phyloP scores from a whole-genome alignment of 2,888 invertebrate species.

The Tricholauxania praeusta region DNA sequence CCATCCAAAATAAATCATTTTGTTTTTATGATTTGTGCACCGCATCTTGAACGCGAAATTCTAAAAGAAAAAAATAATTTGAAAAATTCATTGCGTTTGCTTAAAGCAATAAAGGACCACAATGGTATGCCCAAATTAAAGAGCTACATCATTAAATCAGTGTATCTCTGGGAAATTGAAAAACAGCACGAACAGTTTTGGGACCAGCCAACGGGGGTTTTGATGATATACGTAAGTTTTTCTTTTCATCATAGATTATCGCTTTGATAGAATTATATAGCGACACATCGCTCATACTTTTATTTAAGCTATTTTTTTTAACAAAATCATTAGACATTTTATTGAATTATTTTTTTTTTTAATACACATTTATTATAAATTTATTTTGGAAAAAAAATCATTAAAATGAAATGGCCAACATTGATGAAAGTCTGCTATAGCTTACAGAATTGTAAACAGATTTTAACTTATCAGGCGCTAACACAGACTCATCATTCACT shows the following conservation, averaged over 20 bases:
- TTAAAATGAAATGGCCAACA: too few relatives aligned
- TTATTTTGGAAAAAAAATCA: neutral
- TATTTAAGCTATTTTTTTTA: too few relatives aligned
- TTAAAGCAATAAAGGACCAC: conserved; percentile 52
- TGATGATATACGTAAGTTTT: conserved; percentile 47
- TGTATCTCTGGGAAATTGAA: conserved; percentile 49
- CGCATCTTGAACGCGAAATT: conserved; percentile 48
- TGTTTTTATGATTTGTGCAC: conserved; percentile 53
- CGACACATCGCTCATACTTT: too few relatives aligned
- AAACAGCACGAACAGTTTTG: conserved; percentile 37
- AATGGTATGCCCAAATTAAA: conserved; percentile 46
- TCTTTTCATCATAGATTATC: too few relatives aligned
- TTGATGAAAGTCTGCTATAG: too few relatives aligned
- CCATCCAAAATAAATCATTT: conserved; percentile 36
- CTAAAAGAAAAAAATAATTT: conserved; percentile 49
- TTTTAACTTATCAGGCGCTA: too few relatives aligned
- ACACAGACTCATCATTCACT: too few relatives aligned
- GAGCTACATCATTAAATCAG: conserved; percentile 54
- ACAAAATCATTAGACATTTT: too few relatives aligned
- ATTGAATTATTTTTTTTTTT: too few relatives aligned
- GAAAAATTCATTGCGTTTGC: conserved; percentile 54
- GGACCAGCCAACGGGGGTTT: conserved; percentile 31
- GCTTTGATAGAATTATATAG: too few relatives aligned
- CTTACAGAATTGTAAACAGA: too few relatives aligned
- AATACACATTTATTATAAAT: too few relatives aligned